phyloP scores from a whole-genome alignment of 2,888 invertebrate species.

The Cephus sareptanus region DNA sequence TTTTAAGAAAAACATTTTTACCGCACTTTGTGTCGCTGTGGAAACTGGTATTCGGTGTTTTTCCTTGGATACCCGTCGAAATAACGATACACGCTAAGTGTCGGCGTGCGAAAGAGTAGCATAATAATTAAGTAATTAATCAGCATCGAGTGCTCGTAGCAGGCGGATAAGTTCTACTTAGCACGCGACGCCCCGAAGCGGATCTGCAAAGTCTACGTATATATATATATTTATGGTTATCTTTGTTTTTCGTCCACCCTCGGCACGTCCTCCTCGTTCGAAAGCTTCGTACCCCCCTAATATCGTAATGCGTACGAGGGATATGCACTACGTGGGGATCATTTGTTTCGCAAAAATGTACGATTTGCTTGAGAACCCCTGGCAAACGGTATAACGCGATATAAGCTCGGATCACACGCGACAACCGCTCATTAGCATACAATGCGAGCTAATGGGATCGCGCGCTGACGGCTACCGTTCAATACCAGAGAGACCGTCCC shows the following conservation, averaged over 20 bases:
- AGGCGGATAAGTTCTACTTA: slow-evolving; percentile 33
- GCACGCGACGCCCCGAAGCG: slow-evolving; percentile 33
- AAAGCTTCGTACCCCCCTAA: not conserved
- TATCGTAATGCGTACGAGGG: not conserved
- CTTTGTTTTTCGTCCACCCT: not conserved
- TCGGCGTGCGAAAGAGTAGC: slow-evolving; percentile 28
- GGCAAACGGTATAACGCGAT: slow-evolving; percentile 46
- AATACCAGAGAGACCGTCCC: slow-evolving; percentile 30
- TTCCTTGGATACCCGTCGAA: not conserved
- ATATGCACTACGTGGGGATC: not conserved
- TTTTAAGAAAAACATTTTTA: not conserved
- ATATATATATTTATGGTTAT: not conserved
- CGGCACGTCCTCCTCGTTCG: not conserved
- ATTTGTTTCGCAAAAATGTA: slow-evolving; percentile 17
- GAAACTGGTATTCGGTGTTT: not conserved
- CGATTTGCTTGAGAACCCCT: slow-evolving; percentile 42
- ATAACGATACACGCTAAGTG: not conserved
- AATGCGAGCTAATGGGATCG: slow-evolving; percentile 60
- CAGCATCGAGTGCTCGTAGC: slow-evolving; percentile 29
- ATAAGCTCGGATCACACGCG: slow-evolving; percentile 54
- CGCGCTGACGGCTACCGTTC: slow-evolving; percentile 57
- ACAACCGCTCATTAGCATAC: slow-evolving; percentile 61
- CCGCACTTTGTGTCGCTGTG: not conserved
- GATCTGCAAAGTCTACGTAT: not conserved
- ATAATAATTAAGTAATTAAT: slow-evolving; percentile 47